Percentiles rank a stretch among this genome's conserved stretches.
phyloP scores from a whole-genome alignment of 2,113 vertebrate species.

The Neolamprologus variostigma region DNA sequence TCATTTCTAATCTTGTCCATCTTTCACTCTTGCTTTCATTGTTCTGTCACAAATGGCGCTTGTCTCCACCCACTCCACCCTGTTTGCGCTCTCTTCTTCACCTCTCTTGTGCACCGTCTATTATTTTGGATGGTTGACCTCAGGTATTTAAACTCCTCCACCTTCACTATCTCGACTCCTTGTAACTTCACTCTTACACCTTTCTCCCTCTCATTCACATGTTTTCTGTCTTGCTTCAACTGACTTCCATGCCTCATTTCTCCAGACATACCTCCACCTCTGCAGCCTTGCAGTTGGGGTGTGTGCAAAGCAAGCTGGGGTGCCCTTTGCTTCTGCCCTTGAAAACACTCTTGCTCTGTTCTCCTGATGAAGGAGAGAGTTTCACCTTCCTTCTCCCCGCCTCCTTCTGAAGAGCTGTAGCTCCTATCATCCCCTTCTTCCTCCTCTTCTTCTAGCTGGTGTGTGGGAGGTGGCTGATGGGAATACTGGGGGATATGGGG shows the following conservation, averaged over 20 bases:
- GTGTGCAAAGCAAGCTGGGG: background rate
- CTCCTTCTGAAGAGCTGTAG: slow-evolving; percentile 50
- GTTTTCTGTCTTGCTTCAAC: background rate
- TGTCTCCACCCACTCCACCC: background rate
- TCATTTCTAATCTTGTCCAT: background rate
- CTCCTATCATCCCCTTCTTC: slow-evolving; percentile 33
- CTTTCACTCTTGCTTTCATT: background rate
- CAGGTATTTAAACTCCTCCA: background rate
- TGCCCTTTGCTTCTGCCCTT: slow-evolving; percentile 9
- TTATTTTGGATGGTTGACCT: background rate
- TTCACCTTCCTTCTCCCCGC: slow-evolving; percentile 28
- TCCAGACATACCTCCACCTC: background rate
- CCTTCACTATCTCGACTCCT: background rate
- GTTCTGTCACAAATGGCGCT: background rate
- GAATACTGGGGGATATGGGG: slow-evolving; percentile 56
- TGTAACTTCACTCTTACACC: background rate
- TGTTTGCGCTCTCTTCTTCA: background rate
- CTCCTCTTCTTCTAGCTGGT: background rate
- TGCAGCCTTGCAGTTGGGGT: background rate
- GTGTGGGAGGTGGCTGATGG: slow-evolving; percentile 52
- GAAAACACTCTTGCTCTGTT: background rate
- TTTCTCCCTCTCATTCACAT: background rate
- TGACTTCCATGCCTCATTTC: background rate
- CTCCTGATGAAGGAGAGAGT: slow-evolving; percentile 4
- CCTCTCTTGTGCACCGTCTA: background rate